Evolutionary conservation across 2,888 invertebrate species (phyloP), one percentile per base, ranked within the genome.

Genomic region (Cerceris rybyensis): DNA sequence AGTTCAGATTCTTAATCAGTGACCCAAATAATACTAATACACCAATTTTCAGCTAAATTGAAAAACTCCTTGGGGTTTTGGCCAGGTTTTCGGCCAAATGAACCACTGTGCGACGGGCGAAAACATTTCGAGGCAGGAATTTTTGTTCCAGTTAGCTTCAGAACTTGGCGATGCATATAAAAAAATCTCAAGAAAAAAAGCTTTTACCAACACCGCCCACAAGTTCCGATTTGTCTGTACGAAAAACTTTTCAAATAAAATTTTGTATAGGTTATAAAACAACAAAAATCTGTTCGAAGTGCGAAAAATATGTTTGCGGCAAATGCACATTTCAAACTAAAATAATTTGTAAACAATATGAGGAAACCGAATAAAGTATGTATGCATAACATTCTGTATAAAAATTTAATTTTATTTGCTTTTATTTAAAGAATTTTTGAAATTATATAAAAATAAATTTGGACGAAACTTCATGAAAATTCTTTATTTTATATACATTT

Each of bases 201-300:
- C 4, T 39, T 66, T 11, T 28, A 54, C 66, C 41, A 55, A 66
- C 16, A 39, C 14, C 54, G 14, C 54, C 55, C 16, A 66, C 54
- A 68, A 68, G 46, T 68, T 58, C 58, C 43, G 68, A 57, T 58
- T 68, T 46, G 68, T 49, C 4, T 14, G 68, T 46, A 68, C 59
- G 59, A 68, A 68, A 68, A 66, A 66, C 52, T 66, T 66, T 13
- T 66, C 66, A 66, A 52, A 41, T 54, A 54, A 66, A 66, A 66
- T 66, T 6, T 58, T 68, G 49, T 58, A 68, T 58, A 49, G 39
- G 6, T 58, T 68, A 68, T 46, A 58, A 57, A 68, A 58, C 58
- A 43, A 68, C 59, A 39, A 68, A 68, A 68, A 46, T 58, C 57
- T 58, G 68, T 58, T 58, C 49, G 58, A 58, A 17, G 17, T 66